These are phyloP conservation scores for Sarcophaga caerulescens DNA, from an alignment of 2,888 invertebrate genomes.

Conservation along the genomic window DNA sequence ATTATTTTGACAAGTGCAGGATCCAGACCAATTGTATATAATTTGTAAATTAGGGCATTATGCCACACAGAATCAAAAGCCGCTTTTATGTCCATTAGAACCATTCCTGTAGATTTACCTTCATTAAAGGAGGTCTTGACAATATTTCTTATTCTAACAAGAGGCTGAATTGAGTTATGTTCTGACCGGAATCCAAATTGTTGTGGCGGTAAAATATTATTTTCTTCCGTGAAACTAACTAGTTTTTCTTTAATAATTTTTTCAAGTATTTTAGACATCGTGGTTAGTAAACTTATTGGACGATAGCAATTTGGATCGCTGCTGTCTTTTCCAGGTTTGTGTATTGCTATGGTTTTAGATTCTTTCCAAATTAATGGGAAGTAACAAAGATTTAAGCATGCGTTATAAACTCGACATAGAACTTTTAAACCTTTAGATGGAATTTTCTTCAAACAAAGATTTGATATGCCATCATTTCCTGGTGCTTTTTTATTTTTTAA, in stretches of 20 bases:
- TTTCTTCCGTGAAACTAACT: background rate
- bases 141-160: conserved; percentile 10
- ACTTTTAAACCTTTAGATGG: background rate
- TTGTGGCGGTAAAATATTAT: conserved; percentile 27
- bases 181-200: conserved; percentile 41
- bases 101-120: conserved; percentile 12
- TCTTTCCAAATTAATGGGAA: conserved; percentile 14
- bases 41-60: background rate
- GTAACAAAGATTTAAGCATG: background rate
- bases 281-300: background rate
- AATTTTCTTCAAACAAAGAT: background rate
- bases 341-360: conserved; percentile 8
- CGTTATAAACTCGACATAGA: background rate
- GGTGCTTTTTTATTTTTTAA: too few relatives aligned
- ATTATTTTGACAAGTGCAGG: background rate
- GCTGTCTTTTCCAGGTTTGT: conserved; percentile 12
- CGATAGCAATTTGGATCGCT: background rate
- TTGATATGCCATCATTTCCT: background rate
- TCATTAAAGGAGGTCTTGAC: background rate
- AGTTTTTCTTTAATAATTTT: background rate
- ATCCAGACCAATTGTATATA: background rate
- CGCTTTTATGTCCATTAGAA: conserved; percentile 8
- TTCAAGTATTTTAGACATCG: background rate
- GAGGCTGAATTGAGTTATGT: conserved; percentile 17
- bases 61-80: background rate